phyloP scores from a whole-genome alignment of 2,113 vertebrate genomes.

The Pantherophis guttatus region DNA sequence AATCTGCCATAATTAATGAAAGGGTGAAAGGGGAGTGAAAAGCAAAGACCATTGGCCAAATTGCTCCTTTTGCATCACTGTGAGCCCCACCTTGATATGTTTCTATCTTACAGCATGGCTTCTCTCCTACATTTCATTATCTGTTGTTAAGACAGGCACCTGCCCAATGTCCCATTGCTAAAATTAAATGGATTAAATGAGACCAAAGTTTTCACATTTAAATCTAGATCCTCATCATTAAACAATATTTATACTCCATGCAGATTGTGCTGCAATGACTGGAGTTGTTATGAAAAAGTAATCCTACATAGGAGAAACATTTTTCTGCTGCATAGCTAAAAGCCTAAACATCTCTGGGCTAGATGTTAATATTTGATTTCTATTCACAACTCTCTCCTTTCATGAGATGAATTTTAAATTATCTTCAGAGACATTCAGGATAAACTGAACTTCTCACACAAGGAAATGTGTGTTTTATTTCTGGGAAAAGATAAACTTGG shows the following conservation, averaged over 20 bases:
- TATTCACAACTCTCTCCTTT: neutral
- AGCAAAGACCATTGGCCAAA: neutral
- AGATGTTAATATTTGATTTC: conserved; percentile 13
- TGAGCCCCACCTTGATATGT: neutral
- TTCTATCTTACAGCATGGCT: neutral
- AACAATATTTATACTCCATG: neutral
- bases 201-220: neutral
- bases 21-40: neutral
- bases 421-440: neutral
- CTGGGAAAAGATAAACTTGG: neutral
- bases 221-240: neutral
- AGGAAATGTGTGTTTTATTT: neutral
- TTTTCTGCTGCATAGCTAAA: neutral
- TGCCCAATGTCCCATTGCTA: neutral
- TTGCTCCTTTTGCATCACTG: neutral
- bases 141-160: neutral
- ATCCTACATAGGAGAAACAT: neutral
- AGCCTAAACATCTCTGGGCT: neutral
- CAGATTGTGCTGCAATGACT: neutral
- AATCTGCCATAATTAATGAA: neutral
- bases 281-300: neutral
- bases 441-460: neutral
- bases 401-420: neutral
- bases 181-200: neutral
- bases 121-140: neutral